phyloP scores from a whole-genome alignment of 1,140 invertebrate species.

The Papilio xuthus region DNA sequence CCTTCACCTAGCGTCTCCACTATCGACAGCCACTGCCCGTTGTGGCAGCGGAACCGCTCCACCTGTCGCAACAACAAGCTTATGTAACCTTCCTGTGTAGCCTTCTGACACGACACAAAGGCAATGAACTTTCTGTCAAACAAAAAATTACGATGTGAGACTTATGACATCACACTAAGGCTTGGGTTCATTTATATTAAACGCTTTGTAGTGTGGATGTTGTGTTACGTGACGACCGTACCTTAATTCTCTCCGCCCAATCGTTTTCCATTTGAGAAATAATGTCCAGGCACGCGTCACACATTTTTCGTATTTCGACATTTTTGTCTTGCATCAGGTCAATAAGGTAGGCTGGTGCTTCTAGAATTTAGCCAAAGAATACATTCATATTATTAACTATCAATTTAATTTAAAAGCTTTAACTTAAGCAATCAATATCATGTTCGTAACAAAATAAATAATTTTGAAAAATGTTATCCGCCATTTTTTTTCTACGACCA shows the following conservation, averaged over 20 bases:
- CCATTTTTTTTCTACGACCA: no score
- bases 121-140: no score
- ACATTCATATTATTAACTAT: neutral
- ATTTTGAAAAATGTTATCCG: no score
- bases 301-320: slow-evolving; percentile 94
- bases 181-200: neutral
- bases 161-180: neutral
- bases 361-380: slow-evolving; percentile 69
- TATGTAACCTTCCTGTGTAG: neutral
- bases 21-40: slow-evolving; percentile 99
- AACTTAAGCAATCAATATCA: no score
- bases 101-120: no score
- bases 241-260: slow-evolving; percentile 95
- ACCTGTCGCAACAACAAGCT: slow-evolving; percentile 71
- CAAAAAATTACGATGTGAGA: neutral
- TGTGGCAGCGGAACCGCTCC: slow-evolving; percentile 97
- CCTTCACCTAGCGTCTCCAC: slow-evolving; percentile 85
- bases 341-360: slow-evolving; percentile 97
- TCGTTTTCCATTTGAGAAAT: slow-evolving; percentile 94
- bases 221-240: slow-evolving; percentile 45
- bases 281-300: slow-evolving; percentile 95
- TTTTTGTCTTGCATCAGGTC: slow-evolving; percentile 99
- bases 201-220: neutral
- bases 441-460: no score
- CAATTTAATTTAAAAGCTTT: no score